Conservation (phyloP, 1,140 invertebrate species). For the Drosophila watanabei region DNA sequence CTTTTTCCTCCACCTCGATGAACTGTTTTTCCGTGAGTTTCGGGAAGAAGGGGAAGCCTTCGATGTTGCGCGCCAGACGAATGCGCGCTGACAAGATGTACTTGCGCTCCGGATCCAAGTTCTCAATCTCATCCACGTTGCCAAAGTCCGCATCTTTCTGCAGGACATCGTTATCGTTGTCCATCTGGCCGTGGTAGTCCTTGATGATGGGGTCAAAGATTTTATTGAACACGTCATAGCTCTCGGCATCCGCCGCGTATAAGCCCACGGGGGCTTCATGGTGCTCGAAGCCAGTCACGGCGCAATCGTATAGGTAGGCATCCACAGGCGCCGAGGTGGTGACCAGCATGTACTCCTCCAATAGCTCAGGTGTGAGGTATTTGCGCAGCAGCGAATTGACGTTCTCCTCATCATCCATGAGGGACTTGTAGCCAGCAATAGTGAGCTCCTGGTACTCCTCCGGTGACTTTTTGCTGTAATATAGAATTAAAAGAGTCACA, state of each 20-base stretch:
- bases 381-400: slow-evolving; percentile 90
- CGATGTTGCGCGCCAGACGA: slow-evolving; percentile 89
- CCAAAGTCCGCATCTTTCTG: slow-evolving; percentile 89
- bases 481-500: not conserved
- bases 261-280: slow-evolving; percentile 89
- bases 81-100: slow-evolving; percentile 92
- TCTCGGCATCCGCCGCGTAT: slow-evolving; percentile 91
- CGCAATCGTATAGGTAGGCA: slow-evolving; percentile 88
- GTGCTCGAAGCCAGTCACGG: slow-evolving; percentile 89
- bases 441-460: slow-evolving; percentile 84
- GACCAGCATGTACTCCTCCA: slow-evolving; percentile 88
- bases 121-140: slow-evolving; percentile 88
- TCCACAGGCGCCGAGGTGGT: slow-evolving; percentile 87
- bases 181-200: slow-evolving; percentile 90
- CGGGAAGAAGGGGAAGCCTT: slow-evolving; percentile 92
- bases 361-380: slow-evolving; percentile 88
- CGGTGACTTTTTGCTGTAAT: slow-evolving; percentile 75
- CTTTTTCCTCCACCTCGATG: slow-evolving; percentile 79
- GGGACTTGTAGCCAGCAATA: slow-evolving; percentile 88
- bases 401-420: slow-evolving; percentile 87
- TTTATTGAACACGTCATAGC: slow-evolving; percentile 89
- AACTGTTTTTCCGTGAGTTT: slow-evolving; percentile 90
- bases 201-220: slow-evolving; percentile 93
- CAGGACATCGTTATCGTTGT: slow-evolving; percentile 87
- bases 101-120: slow-evolving; percentile 90